These are phyloP conservation scores for Chitala chitala DNA, from an alignment of 2,113 vertebrate genomes.

Conservation along the genomic window DNA sequence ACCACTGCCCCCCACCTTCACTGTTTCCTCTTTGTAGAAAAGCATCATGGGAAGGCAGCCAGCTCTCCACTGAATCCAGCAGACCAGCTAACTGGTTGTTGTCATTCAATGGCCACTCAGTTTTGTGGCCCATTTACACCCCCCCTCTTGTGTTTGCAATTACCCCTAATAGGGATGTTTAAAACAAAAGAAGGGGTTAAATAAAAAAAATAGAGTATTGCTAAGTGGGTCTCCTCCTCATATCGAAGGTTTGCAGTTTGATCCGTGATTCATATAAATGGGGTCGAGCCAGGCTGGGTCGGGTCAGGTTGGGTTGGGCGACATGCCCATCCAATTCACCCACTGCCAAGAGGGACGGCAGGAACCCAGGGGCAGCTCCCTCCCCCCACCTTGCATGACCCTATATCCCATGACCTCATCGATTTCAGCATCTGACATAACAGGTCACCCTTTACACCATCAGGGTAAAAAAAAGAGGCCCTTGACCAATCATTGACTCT, in stretches of 20 bases:
- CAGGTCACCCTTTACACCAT: background rate
- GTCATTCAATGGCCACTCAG: background rate
- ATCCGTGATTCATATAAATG: background rate
- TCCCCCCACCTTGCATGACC: background rate
- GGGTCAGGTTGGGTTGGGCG: background rate
- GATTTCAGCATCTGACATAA: background rate
- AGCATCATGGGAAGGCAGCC: background rate
- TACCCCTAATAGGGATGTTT: slow-evolving; percentile 9
- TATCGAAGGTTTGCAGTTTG: background rate
- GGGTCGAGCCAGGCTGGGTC: background rate
- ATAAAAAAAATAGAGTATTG: slow-evolving; percentile 7
- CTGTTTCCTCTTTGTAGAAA: too few species aligned
- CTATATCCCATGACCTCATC: background rate
- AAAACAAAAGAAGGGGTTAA: background rate
- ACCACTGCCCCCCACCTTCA: background rate
- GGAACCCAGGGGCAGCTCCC: background rate
- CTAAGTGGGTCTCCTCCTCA: slow-evolving; percentile 11
- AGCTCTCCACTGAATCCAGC: background rate
- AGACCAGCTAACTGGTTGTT: background rate
- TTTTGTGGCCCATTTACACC: background rate
- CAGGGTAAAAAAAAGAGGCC: too few species aligned
- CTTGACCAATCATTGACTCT: too few species aligned
- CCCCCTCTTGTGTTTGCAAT: background rate
- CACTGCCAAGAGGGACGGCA: background rate
- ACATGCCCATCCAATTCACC: slow-evolving; percentile 3